Conservation (phyloP, 2,797 vertebrate genomes). For the Spea hammondii region DNA sequence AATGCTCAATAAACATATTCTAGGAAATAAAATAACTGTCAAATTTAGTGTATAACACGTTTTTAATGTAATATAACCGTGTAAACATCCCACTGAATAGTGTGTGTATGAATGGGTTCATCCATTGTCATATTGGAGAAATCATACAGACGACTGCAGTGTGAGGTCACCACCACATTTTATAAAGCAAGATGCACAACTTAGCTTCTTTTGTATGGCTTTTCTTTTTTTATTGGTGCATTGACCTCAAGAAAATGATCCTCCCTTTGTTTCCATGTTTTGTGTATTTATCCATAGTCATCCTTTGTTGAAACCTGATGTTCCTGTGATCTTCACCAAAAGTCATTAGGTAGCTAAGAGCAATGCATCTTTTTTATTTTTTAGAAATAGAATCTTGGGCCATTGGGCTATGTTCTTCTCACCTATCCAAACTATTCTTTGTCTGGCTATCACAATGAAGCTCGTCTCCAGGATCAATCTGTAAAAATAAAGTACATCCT, state of each 20-base stretch:
- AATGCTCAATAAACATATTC: too few relatives aligned
- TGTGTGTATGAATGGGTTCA: constrained; percentile 23
- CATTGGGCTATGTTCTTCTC: constrained; percentile 18
- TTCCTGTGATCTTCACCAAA: constrained; percentile 40
- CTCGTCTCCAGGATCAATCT: constrained; percentile 28
- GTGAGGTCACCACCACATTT: constrained; percentile 36
- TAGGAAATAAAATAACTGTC: too few relatives aligned
- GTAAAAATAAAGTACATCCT: too few relatives aligned
- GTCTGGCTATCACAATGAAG: constrained; percentile 43
- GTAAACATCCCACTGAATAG: constrained; percentile 18
- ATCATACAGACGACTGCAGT: constrained; percentile 9
- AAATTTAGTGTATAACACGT: too few relatives aligned
- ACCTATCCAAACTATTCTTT: constrained; percentile 33
- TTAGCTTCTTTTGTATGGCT: constrained; percentile 43
- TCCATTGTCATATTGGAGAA: constrained; percentile 27
- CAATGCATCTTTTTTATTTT: background rate
- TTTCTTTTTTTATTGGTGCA: constrained; percentile 40
- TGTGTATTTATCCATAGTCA: constrained; percentile 37
- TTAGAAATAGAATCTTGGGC: constrained; percentile 29
- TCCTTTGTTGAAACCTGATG: constrained; percentile 48
- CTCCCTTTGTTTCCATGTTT: constrained; percentile 41
- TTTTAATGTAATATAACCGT: background rate
- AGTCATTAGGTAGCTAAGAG: constrained; percentile 42
- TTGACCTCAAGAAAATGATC: constrained; percentile 41
- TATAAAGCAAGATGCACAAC: constrained; percentile 29